Base-by-base conservation (phyloP, 2,797 vertebrate genomes). In the Pseudomugil gertrudae region DNA sequence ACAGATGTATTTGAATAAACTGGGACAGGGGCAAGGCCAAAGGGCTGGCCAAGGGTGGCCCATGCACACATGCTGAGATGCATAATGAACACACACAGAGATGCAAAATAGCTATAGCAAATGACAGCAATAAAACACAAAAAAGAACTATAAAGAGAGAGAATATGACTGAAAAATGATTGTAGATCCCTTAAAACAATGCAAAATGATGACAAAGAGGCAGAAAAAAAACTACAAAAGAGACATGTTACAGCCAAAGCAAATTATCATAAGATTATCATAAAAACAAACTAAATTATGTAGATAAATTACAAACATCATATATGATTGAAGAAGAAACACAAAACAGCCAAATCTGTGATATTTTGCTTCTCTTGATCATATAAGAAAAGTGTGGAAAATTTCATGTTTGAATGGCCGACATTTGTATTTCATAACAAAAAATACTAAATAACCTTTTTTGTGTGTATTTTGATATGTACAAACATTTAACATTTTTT, bases 21-120 rank as follows among this genome's bases (percentile, higher is more conserved):
- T 29, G 0, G 0, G 30, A 64, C 50, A 55, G 35, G 35, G 29
- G 23, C 24, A 54, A 35, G 54, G 0, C 56, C 38, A 29, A 24
- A 36, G 0, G 35, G 43, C 5, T 50, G 23, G 40, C 54, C 36
- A 23, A 15, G 45, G 19, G 23, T 38, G 7, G 27, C 7, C 27
- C 14, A 21, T 35, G 54, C 3, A 63, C 47, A 55, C 54, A n/a
- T 40, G 50, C 33, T 36, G 56, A 30, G 38, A 56, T 64, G 21
- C 17, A 32, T 53, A 56, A 67, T 29, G 52, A 69, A 57, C 45
- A 40, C 45, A 64, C 36, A 64, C 32, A 38, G 51, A 58, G 29
- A 14, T 3, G 13, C 19, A 29, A 15, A 57, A 51, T 19, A 47
- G n/a, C 4, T 3, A 53, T 11, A 54, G 50, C 7, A 65, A 62